Evolutionary conservation across 2,797 vertebrate species (phyloP), one percentile per base, ranked within the genome.

Genomic region (Cyprinella venusta): DNA sequence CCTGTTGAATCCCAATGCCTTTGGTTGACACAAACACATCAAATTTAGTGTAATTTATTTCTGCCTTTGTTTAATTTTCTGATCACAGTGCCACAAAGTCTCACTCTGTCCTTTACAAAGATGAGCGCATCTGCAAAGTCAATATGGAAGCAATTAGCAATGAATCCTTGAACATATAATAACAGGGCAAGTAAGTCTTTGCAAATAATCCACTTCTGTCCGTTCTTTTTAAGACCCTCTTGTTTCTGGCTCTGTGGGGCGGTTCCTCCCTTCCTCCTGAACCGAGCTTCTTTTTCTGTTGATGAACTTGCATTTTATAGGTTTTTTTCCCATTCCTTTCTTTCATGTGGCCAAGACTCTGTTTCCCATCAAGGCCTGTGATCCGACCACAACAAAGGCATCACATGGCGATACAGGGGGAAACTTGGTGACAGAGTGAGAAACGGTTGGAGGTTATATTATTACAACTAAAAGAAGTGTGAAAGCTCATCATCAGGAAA

Each of bases 121-220:
- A 89, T 91, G 85, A 91, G 89, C 84, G 72, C 88, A 91, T 92
- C 91, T 92, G 87, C 90, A 92, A 89, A 89, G 85, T 81, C 91
- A 93, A 92, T 93, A 86, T 94, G 93, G 93, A 93, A 94, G 88
- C 92, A 91, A 94, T 95, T 94, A 94, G 90, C 88, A 86, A 59
- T 89, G 91, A 92, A 93, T 92, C 92, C 91, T 88, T 86, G 87
- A 90, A 89, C 90, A 92, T 92, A 91, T 94, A 95, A 95, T 94
- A 93, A 94, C 91, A 93, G 91, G 91, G 92, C 79, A 87, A 93
- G 93, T 93, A 92, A 88, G 85, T 91, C 85, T 89, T 87, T 74
- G 74, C 77, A 88, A 88, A 87, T 30, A 85, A 90, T 90, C 87
- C 88, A 90, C 74, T 85, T 80, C 69, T 84, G 21, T 86, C 54